These are phyloP conservation scores for Polydrusus pterygomalis DNA, from an alignment of 2,888 invertebrate genomes.

Conservation along the genomic window DNA sequence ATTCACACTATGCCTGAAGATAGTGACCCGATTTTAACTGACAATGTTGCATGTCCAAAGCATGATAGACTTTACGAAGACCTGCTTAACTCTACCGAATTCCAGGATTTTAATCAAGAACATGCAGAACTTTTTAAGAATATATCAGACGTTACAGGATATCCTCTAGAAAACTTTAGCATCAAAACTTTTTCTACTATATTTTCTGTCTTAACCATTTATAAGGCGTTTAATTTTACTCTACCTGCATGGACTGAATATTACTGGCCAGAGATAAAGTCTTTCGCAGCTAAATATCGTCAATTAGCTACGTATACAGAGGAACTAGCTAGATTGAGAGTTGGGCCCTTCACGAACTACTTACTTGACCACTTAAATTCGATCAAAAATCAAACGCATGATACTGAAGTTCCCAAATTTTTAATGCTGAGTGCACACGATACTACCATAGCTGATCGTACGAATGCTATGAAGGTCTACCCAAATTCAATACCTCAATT, in stretches of 20 bases:
- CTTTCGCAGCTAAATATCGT: slow-evolving; percentile 75
- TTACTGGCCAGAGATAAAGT: slow-evolving; percentile 77
- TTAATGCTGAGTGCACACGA: slow-evolving; percentile 80
- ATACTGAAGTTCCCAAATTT: slow-evolving; percentile 46
- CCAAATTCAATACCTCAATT: slow-evolving; percentile 79
- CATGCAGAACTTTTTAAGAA: slow-evolving; percentile 78
- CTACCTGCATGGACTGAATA: slow-evolving; percentile 61
- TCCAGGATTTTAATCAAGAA: slow-evolving; percentile 72
- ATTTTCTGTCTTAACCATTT: slow-evolving; percentile 61
- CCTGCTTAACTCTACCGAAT: slow-evolving; percentile 50
- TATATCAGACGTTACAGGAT: slow-evolving; percentile 71
- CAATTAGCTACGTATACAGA: slow-evolving; percentile 73
- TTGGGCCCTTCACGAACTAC: slow-evolving; percentile 57
- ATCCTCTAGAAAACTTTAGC: slow-evolving; percentile 72
- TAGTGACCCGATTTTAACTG: slow-evolving; percentile 38
- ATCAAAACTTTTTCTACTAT: slow-evolving; percentile 74
- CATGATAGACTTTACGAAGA: slow-evolving; percentile 37
- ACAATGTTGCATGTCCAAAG: slow-evolving; percentile 42
- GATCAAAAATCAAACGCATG: background rate
- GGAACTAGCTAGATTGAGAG: slow-evolving; percentile 74
- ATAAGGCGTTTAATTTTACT: slow-evolving; percentile 68
- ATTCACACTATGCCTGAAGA: slow-evolving; percentile 45
- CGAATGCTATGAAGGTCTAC: slow-evolving; percentile 80
- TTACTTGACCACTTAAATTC: slow-evolving; percentile 52
- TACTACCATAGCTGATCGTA: slow-evolving; percentile 80